phyloP scores from a whole-genome alignment of 2,113 vertebrate genomes.

The Phycodurus eques region DNA sequence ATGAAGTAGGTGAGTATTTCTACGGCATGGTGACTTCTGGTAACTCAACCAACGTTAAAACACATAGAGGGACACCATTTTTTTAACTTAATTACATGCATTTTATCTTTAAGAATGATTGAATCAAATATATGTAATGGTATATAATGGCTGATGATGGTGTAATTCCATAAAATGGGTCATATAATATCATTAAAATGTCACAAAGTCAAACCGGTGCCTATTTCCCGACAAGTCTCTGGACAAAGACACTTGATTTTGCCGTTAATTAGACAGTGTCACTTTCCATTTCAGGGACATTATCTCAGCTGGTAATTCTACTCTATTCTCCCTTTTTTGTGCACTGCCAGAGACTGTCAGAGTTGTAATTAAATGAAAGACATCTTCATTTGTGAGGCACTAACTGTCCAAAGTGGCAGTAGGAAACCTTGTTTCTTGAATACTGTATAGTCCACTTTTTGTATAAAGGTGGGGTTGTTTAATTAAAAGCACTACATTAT shows the following conservation, averaged over 20 bases:
- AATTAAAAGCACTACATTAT: background rate
- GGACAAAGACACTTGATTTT: slow-evolving; percentile 57
- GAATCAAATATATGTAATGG: background rate
- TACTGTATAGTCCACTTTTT: background rate
- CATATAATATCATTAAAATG: slow-evolving; percentile 19
- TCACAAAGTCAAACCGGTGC: slow-evolving; percentile 26
- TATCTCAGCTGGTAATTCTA: slow-evolving; percentile 40
- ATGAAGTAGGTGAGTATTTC: too few species aligned
- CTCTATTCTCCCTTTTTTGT: slow-evolving; percentile 29
- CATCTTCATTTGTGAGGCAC: slow-evolving; percentile 39
- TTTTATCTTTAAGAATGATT: background rate
- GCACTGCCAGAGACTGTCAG: slow-evolving; percentile 32
- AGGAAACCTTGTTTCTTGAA: background rate
- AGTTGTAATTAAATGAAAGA: slow-evolving; percentile 52
- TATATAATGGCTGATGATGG: slow-evolving; percentile 8
- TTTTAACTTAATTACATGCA: too few species aligned
- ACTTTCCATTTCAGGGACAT: slow-evolving; percentile 61
- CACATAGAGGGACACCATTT: too few species aligned
- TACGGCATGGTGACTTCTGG: too few species aligned
- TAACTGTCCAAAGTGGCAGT: slow-evolving; percentile 37
- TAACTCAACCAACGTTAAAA: too few species aligned
- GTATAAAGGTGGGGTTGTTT: background rate
- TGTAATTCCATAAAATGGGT: slow-evolving; percentile 25
- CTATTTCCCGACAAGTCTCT: slow-evolving; percentile 26
- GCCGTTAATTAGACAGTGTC: slow-evolving; percentile 64